phyloP scores from a whole-genome alignment of 2,797 vertebrate genomes.

The Macropodus opercularis region DNA sequence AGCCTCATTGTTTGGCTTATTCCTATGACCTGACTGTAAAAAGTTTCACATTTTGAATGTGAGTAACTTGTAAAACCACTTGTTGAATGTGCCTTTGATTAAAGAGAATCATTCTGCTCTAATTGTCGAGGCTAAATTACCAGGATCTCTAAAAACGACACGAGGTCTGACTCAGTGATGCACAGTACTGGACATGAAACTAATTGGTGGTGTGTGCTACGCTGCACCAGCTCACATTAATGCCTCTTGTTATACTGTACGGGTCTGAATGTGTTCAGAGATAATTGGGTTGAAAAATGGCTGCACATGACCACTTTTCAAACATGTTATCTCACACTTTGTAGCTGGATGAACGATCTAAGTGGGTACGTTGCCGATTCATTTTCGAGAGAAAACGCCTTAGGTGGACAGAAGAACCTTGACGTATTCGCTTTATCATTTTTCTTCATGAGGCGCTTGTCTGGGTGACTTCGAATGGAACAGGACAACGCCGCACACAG shows the following conservation, averaged over 20 bases:
- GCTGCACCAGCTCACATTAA: constrained; percentile 11
- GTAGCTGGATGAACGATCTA: constrained; percentile 33
- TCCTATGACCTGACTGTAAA: too few relatives aligned
- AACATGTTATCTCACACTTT: constrained; percentile 21
- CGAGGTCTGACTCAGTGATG: neutral
- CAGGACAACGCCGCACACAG: too few relatives aligned
- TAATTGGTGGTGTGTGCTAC: neutral
- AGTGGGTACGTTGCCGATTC: constrained; percentile 17
- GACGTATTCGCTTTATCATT: too few relatives aligned
- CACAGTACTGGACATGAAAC: constrained; percentile 3
- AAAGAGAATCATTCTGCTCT: neutral
- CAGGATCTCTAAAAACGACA: neutral
- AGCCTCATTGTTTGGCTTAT: too few relatives aligned
- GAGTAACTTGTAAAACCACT: neutral
- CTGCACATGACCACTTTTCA: constrained; percentile 27
- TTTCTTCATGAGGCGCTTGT: too few relatives aligned
- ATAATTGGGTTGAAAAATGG: constrained; percentile 32
- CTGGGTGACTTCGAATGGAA: constrained; percentile 1
- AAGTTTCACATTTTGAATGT: too few relatives aligned
- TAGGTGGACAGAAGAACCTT: constrained; percentile 16
- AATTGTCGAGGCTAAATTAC: neutral
- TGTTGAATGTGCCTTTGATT: neutral
- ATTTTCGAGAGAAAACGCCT: constrained; percentile 16
- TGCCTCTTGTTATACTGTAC: neutral
- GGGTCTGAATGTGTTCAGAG: constrained; percentile 12